phyloP scores from a whole-genome alignment of 2,888 invertebrate genomes.

The Stegophylla sp. region DNA sequence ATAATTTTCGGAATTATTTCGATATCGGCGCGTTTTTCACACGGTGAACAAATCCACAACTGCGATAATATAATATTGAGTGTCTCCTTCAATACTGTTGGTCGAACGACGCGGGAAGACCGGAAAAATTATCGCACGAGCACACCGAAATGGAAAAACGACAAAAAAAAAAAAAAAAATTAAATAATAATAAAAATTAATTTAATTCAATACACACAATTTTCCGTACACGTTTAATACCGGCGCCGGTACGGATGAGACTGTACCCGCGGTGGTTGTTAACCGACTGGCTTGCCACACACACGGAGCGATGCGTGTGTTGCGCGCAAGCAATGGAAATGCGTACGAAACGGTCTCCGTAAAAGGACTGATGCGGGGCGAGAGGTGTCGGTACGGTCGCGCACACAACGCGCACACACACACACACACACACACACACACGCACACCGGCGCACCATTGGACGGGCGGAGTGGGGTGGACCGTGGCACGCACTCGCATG shows the following conservation, averaged over 20 bases:
- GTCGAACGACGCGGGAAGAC: neutral
- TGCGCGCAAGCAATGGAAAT: slow-evolving; percentile 34
- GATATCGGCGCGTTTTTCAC: no score
- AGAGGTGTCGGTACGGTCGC: slow-evolving; percentile 54
- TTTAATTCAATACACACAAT: neutral
- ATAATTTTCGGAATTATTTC: no score
- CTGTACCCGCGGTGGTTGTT: slow-evolving; percentile 33
- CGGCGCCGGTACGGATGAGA: slow-evolving; percentile 51
- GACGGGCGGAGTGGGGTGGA: no score
- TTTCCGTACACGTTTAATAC: slow-evolving; percentile 15
- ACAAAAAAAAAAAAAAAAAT: neutral
- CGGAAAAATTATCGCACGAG: neutral
- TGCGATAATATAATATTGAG: neutral
- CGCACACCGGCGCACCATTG: neutral
- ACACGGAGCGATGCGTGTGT: slow-evolving; percentile 30
- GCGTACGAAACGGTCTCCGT: slow-evolving; percentile 53
- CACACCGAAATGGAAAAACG: neutral
- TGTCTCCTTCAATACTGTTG: neutral
- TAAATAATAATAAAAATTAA: slow-evolving; percentile 11
- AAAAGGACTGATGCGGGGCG: slow-evolving; percentile 57
- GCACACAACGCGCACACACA: slow-evolving; percentile 11
- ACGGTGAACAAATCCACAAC: no score
- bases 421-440: neutral
- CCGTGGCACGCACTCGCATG: neutral
- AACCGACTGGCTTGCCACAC: neutral